Evolutionary conservation across 2,797 vertebrate species (phyloP), one percentile per base, ranked within the genome.

Genomic region (Craterocephalus amniculus): DNA sequence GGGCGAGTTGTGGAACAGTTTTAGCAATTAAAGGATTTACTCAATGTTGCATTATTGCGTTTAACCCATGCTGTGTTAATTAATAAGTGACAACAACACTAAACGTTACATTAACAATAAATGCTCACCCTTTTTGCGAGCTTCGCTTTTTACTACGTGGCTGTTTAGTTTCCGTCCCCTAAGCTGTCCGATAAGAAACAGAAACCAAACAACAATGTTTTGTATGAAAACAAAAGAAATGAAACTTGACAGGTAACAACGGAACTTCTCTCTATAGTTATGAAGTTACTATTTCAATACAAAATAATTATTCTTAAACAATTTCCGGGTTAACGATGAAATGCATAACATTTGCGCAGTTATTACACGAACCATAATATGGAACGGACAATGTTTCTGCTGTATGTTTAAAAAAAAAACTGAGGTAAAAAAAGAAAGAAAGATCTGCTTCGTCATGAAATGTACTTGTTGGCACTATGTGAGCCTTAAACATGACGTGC

Each of bases 61-160:
- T 36, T 32, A 20, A 63, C 58, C 13, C 0, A 1, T 22, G 0
- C 4, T 0, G 36, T 48, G 16, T 32, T 52, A 59, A 80, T 40
- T 10, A 18, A 4, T 24, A 68, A 64, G 55, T 90, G 90, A 85
- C 90, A 92, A n/a, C 43, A 13, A 40, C 13, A 29, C 20, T 52
- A 86, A 72, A 76, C 58, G 69, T 29, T 7, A 16, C 0, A 29
- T 76, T 83, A 34, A 69, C 48, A 71, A 45, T 58, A 85, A 90
- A 84, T 3, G 74, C 90, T 86, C 86, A 92, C 92, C 93, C 88
- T 83, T 83, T 70, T 61, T 48, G 63, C 26, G 74, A 88, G 92
- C 85, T 89, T 83, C 87, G 85, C 85, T 87, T 89, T 78, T 88
- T 81, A 89, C 91, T 95, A 95, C 95, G 94, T 95, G 95, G 95